Evolutionary conservation across 2,797 vertebrate species (phyloP).

Genomic region (Enteromius afrohamiltoni): DNA sequence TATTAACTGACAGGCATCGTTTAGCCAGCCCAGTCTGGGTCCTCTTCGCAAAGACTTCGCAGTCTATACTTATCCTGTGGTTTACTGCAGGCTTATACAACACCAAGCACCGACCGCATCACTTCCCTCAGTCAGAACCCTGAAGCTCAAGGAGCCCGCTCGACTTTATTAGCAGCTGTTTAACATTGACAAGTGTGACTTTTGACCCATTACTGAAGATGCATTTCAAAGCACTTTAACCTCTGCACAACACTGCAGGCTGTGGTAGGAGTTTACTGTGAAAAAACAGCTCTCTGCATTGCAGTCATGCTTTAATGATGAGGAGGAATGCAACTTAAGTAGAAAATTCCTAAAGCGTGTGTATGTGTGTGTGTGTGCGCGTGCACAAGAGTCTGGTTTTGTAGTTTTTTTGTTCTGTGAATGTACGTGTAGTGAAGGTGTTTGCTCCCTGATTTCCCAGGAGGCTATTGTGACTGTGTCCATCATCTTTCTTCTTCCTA

Average conservation of each 20-base stretch:
- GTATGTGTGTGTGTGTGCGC: background rate
- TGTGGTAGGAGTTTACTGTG: background rate
- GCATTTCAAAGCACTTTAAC: background rate
- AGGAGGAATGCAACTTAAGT: slow-evolving; percentile 21
- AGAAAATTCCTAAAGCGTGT: background rate
- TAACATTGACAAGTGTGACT: slow-evolving; percentile 8
- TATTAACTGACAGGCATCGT: slow-evolving; percentile 53
- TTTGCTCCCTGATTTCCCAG: background rate
- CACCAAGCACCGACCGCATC: slow-evolving; percentile 3
- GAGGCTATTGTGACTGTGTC: background rate
- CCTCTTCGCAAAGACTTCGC: background rate
- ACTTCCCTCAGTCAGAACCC: slow-evolving; percentile 9
- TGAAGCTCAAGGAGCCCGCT: background rate
- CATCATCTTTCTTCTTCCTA: background rate
- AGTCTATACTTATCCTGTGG: slow-evolving; percentile 43
- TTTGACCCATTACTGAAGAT: slow-evolving; percentile 25
- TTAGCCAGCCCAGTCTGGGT: slow-evolving; percentile 46
- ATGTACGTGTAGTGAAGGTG: slow-evolving; percentile 14
- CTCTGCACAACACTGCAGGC: slow-evolving; percentile 2
- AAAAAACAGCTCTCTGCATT: slow-evolving; percentile 25
- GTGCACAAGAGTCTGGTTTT: background rate
- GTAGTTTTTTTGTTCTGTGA: background rate
- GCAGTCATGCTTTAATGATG: slow-evolving; percentile 25
- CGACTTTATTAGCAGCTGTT: slow-evolving; percentile 17
- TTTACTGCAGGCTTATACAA: slow-evolving; percentile 18